Evolutionary conservation across 2,888 invertebrate genomes (phyloP).

Genomic region (Acleris laterana): DNA sequence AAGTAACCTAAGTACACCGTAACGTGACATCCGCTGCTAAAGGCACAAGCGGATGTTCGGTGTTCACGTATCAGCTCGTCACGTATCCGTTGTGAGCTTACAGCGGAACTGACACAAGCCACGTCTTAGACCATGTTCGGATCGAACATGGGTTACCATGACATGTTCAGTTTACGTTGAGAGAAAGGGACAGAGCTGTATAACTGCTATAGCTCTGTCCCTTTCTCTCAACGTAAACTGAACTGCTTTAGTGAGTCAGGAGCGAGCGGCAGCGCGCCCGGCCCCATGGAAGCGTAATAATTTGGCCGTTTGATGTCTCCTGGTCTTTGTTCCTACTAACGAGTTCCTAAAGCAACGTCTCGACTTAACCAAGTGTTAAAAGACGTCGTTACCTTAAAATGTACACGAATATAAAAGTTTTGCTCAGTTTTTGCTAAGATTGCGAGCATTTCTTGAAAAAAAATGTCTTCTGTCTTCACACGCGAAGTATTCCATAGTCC

Average conservation of each 20-base stretch:
- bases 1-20: neutral
- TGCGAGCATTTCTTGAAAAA: no score
- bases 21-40: slow-evolving; percentile 1
- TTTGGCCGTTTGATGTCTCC: slow-evolving; percentile 66
- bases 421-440: neutral
- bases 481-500: neutral
- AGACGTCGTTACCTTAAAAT: slow-evolving; percentile 15
- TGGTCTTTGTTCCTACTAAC: slow-evolving; percentile 71
- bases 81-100: slow-evolving; percentile 15
- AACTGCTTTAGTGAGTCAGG: neutral
- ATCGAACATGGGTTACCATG: neutral
- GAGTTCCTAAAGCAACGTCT: slow-evolving; percentile 48
- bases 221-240: no score
- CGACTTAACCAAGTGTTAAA: slow-evolving; percentile 24
- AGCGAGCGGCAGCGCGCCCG: slow-evolving; percentile 9
- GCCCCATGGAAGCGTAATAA: slow-evolving; percentile 43
- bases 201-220: no score
- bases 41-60: slow-evolving; percentile 12
- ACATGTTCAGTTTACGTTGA: no score
- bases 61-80: slow-evolving; percentile 8
- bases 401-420: neutral
- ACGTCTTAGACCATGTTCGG: neutral
- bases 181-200: no score
- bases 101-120: no score
- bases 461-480: no score